Evolutionary conservation across 1,140 invertebrate genomes (phyloP), one percentile per base, ranked within the genome.

Genomic region (Ridgeia piscesae): DNA sequence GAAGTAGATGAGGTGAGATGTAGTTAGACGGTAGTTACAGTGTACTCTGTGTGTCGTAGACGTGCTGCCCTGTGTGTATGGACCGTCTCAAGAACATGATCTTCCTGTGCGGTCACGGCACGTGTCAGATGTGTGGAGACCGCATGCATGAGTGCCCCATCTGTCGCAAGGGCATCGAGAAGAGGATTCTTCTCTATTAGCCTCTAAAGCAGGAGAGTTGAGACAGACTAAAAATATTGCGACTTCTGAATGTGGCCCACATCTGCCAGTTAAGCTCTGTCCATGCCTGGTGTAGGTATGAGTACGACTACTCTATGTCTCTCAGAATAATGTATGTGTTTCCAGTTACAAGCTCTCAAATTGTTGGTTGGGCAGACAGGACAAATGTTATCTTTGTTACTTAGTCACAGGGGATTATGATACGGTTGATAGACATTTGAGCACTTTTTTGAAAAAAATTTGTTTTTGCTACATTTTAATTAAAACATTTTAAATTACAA

Each of bases 21-120:
- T 77, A 31, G 6, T 77, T 31, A n/a, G n/a, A n/a, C n/a, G n/a
- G 58, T 77, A 77, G 58, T 77, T 77, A 31, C 58, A 77, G 4
- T 27, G 27, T 77, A 77, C 58, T 21, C 27, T 14, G 11, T 17
- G 2, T 9, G 11, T 77, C 11, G 27, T 97, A 99, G 98, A 99
- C 99, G 1, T 99, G 99, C 97, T 99, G 99, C 95, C 99, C 99
- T 6, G 98, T 99, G 90, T 99, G 99, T 96, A 97, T 99, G 96
- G 99, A 99, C 96, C 97, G 98, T 34, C 96, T 99, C 94, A 99
- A 99, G 96, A 99, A 99, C 96, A 99, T 99, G 98, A 99, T 99
- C 94, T 99, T 99, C 96, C 97, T 99, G 6, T 99, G 99, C 96
- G 99, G 99, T 14, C 99, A 99, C 96, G 99, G 98, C 91, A 98